Conservation (phyloP, 1,140 invertebrate genomes). For the Nephotettix cincticeps region DNA sequence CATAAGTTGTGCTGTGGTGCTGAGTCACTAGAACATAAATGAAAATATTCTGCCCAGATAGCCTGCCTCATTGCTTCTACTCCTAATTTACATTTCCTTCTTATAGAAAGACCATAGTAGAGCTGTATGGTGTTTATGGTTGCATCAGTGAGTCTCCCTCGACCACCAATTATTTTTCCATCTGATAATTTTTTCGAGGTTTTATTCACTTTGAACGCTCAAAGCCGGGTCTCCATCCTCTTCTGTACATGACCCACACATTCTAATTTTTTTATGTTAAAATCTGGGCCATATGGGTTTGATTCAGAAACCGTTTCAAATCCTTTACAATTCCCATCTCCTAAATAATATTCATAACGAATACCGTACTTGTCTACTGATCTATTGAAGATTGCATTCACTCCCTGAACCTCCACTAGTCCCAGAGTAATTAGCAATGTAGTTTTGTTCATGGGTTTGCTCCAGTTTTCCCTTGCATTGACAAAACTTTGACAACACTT, state of each 20-base stretch:
- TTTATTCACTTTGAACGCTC: constrained; percentile 4
- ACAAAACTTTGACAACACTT: constrained; percentile 3
- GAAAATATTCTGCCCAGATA: constrained; percentile 21
- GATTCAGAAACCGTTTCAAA: constrained; percentile 19
- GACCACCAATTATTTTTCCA: constrained; percentile 32
- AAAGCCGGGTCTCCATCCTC: constrained; percentile 36
- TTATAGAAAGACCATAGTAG: constrained; percentile 24
- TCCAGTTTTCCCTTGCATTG: background rate
- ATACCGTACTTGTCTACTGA: constrained; percentile 30
- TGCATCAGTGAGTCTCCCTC: constrained; percentile 32
- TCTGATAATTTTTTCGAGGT: background rate
- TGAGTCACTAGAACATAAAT: constrained; percentile 28
- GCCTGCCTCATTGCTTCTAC: constrained; percentile 14
- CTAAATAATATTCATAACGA: constrained; percentile 36
- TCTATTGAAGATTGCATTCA: constrained; percentile 24
- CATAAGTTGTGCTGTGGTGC: constrained; percentile 31
- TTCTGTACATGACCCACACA: constrained; percentile 40
- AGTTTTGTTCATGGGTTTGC: constrained; percentile 26
- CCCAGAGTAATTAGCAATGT: constrained; percentile 35
- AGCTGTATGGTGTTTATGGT: constrained; percentile 12
- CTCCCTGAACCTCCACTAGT: constrained; percentile 36
- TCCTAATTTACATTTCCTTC: background rate
- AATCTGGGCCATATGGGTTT: constrained; percentile 36
- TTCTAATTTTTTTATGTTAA: constrained; percentile 38
- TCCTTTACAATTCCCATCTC: constrained; percentile 37